phyloP scores from a whole-genome alignment of 2,113 vertebrate genomes.

The Xiphophorus hellerii region DNA sequence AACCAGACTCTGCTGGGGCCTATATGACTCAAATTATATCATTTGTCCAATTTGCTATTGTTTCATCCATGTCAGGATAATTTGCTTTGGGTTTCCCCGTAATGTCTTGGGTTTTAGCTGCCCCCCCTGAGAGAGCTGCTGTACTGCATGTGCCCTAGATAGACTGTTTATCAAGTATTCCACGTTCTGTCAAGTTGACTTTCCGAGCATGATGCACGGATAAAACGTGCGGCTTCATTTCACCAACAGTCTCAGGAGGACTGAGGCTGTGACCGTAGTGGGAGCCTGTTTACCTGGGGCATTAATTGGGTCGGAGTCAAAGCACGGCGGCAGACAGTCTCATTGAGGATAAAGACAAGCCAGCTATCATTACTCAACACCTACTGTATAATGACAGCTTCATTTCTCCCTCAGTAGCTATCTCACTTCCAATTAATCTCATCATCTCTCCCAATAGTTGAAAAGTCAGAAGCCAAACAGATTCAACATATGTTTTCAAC shows the following conservation, averaged over 20 bases:
- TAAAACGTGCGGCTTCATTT: constrained; percentile 81
- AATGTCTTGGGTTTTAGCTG: constrained; percentile 79
- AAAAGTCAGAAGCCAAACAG: constrained; percentile 67
- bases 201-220: constrained; percentile 76
- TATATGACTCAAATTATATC: constrained; percentile 83
- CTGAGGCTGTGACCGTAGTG: constrained; percentile 52
- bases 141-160: constrained; percentile 80
- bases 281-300: constrained; percentile 73
- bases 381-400: constrained; percentile 76
- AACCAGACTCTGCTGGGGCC: constrained; percentile 79
- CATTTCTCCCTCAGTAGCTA: constrained; percentile 74
- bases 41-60: constrained; percentile 87
- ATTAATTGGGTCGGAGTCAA: constrained; percentile 79
- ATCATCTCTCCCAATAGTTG: constrained; percentile 72
- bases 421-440: constrained; percentile 74
- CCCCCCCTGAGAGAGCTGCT: constrained; percentile 72
- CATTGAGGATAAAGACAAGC: constrained; percentile 54
- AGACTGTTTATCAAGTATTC: constrained; percentile 82
- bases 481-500: constrained; percentile 68
- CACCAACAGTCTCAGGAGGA: constrained; percentile 67
- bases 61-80: constrained; percentile 86
- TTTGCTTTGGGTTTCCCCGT: constrained; percentile 84
- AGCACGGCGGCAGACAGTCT: constrained; percentile 38
- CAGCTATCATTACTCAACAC: constrained; percentile 75
- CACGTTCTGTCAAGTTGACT: constrained; percentile 82